phyloP scores from a whole-genome alignment of 2,797 vertebrate genomes.

The Nyctalus aviator region DNA sequence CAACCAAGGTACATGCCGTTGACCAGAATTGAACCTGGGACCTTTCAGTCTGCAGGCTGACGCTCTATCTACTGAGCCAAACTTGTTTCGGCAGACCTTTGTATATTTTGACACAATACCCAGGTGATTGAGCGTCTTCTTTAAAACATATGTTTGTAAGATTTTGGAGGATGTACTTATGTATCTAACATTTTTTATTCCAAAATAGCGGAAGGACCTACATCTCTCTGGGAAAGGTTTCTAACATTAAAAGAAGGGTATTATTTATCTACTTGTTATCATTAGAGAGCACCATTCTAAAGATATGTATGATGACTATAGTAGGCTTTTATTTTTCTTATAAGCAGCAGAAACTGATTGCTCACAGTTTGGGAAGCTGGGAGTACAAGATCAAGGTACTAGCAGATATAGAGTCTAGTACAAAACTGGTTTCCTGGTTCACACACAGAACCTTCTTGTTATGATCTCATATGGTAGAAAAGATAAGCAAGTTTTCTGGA shows the following conservation, averaged over 20 bases:
- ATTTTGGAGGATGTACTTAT: background rate
- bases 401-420: background rate
- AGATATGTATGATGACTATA: background rate
- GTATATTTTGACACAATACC: background rate
- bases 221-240: slow-evolving; percentile 1
- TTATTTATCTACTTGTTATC: background rate
- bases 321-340: background rate
- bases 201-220: background rate
- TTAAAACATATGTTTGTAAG: background rate
- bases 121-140: background rate
- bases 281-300: background rate
- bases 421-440: background rate
- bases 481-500: background rate
- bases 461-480: background rate
- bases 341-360: background rate
- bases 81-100: background rate
- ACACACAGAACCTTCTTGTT: background rate
- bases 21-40: too few species aligned
- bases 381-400: background rate
- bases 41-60: too few species aligned
- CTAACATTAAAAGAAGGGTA: background rate
- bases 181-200: background rate
- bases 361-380: background rate
- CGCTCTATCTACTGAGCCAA: too few species aligned
- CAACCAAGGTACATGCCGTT: too few species aligned